Percentiles rank a stretch among this genome's conserved stretches.
Evolutionary conservation across 2,113 vertebrate genomes (phyloP).

Genomic region (Oxyruncus cristatus): DNA sequence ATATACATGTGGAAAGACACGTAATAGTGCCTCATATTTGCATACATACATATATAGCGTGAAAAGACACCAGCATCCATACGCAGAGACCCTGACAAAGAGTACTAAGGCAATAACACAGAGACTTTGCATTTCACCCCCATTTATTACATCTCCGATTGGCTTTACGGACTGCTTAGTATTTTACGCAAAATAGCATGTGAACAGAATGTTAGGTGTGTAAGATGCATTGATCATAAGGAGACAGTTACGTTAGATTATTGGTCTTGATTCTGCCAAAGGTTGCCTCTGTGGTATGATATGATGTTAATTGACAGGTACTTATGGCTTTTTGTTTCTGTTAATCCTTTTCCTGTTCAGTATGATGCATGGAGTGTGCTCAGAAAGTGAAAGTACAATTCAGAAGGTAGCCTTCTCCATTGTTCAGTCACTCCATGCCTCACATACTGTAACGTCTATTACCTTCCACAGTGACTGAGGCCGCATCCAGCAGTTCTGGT

Average conservation of each 20-base stretch:
- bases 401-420: not conserved
- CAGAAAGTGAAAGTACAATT: not conserved
- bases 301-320: not conserved
- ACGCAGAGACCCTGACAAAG: fast-evolving
- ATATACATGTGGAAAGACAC: not conserved
- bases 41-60: not conserved
- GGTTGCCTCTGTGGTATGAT: not conserved
- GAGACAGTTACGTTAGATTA: not conserved
- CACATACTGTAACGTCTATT: not conserved
- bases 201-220: not conserved
- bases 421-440: not conserved
- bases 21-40: not conserved
- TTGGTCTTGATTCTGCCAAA: not conserved
- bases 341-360: not conserved
- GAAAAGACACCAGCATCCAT: not conserved
- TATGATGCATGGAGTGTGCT: not conserved
- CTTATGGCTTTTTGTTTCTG: not conserved
- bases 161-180: not conserved
- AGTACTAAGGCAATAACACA: not conserved
- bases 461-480: not conserved
- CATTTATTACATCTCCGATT: not conserved
- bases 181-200: not conserved
- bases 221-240: not conserved
- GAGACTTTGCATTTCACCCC: not conserved
- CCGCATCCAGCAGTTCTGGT: not conserved